These are phyloP conservation scores for Polypedilum pembai DNA, from an alignment of 1,140 invertebrate genomes.

Conservation along the genomic window DNA sequence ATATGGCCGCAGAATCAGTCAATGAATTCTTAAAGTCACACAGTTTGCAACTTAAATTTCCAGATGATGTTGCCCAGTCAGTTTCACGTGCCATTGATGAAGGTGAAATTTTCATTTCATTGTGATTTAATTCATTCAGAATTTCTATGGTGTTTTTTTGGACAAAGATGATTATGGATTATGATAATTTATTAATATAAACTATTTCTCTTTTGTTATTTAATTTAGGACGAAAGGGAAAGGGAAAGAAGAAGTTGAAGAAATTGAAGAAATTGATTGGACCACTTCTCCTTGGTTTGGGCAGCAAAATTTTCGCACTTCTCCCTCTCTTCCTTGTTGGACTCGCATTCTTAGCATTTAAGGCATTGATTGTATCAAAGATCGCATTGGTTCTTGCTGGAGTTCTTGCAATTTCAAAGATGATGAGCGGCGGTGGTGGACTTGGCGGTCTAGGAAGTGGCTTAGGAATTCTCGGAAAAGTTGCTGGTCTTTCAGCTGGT, in stretches of 20 bases:
- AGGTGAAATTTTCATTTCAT: conserved; percentile 44
- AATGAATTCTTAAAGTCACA: conserved; percentile 51
- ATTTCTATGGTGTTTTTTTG: too few relatives aligned
- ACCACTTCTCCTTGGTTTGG: conserved; percentile 55
- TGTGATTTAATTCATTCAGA: background rate
- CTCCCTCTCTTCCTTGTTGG: conserved; percentile 59
- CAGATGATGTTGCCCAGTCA: conserved; percentile 46
- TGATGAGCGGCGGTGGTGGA: conserved; percentile 47
- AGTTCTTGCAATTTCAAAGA: conserved; percentile 58
- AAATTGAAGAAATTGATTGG: conserved; percentile 59
- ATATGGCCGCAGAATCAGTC: conserved; percentile 48
- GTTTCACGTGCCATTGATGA: conserved; percentile 53
- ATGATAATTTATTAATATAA: conserved; percentile 30
- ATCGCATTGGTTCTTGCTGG: conserved; percentile 62
- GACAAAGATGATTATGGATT: background rate
- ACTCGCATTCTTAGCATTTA: conserved; percentile 60
- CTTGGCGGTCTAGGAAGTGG: conserved; percentile 34
- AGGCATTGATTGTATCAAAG: conserved; percentile 66
- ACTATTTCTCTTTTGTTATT: conserved; percentile 23
- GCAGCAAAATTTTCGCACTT: conserved; percentile 60
- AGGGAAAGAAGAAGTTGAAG: conserved; percentile 35
- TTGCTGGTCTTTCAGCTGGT: conserved; percentile 30
- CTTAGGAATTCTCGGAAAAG: conserved; percentile 41
- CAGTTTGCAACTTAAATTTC: conserved; percentile 53
- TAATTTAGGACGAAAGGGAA: conserved; percentile 56